Percentiles rank a stretch among this genome's conserved stretches.
Conservation (phyloP, 2,797 vertebrate species). For the Euthynnus affinis region DNA sequence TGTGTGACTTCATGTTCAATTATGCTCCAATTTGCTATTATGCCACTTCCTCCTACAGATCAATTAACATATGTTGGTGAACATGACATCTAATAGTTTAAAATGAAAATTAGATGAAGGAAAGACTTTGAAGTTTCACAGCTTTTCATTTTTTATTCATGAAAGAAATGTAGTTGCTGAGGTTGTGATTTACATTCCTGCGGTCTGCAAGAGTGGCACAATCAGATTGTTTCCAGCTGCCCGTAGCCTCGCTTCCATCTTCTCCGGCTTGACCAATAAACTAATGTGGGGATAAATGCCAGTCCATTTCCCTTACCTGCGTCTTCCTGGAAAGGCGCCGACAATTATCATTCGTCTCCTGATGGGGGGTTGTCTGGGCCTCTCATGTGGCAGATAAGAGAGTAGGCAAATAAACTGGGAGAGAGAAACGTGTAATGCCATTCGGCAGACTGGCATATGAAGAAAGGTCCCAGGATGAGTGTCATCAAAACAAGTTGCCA, state of each 20-base stretch:
- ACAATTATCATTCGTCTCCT: slow-evolving; percentile 78
- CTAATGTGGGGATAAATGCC: slow-evolving; percentile 77
- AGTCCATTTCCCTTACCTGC: slow-evolving; percentile 74
- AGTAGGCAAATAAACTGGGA: slow-evolving; percentile 72
- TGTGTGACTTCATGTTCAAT: slow-evolving; percentile 48
- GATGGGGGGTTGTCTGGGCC: slow-evolving; percentile 81
- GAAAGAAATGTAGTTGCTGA: slow-evolving; percentile 46
- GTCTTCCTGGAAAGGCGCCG: slow-evolving; percentile 65
- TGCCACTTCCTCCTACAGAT: slow-evolving; percentile 14
- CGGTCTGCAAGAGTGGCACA: slow-evolving; percentile 12
- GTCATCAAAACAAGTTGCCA: slow-evolving; percentile 77
- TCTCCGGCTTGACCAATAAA: slow-evolving; percentile 63
- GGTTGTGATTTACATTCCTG: slow-evolving; percentile 40
- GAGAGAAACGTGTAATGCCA: slow-evolving; percentile 78
- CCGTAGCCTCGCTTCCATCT: slow-evolving; percentile 37
- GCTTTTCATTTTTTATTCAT: slow-evolving; percentile 49
- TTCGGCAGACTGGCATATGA: slow-evolving; percentile 73
- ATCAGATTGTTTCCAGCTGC: slow-evolving; percentile 53
- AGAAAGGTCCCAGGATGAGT: slow-evolving; percentile 75
- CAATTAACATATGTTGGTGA: slow-evolving; percentile 37
- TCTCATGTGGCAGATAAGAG: slow-evolving; percentile 85
- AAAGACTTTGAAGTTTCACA: slow-evolving; percentile 39
- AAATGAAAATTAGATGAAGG: slow-evolving; percentile 29
- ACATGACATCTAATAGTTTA: slow-evolving; percentile 38
- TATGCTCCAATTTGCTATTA: slow-evolving; percentile 42